Base-by-base conservation (phyloP, 2,888 invertebrate genomes). In the Cryptocephalus primarius region DNA sequence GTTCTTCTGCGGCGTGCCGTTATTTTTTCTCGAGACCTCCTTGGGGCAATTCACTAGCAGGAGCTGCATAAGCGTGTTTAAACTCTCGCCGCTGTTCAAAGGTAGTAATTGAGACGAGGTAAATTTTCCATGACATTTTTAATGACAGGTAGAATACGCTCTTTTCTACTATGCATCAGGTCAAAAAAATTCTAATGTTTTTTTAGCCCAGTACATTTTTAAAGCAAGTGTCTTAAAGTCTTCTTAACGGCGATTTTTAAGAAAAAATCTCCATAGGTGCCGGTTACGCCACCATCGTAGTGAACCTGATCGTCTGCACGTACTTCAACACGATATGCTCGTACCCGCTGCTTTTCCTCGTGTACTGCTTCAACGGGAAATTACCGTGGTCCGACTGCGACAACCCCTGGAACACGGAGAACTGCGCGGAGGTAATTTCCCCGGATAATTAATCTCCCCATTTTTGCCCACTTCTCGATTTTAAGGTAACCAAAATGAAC, bases 291-390 rank as follows among this genome's bases (percentile, higher is more conserved):
- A 83, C 85, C 32, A 75, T 88, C 3, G 69, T 91, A 44, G 78
- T 90, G 54, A 91, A 92, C 55, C 71, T 86, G 46, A 83, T 91
- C 69, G 81, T 86, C 46, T 83, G 85, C 45, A 79, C 79, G 53
- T 93, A 90, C 69, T 93, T 90, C 70, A 85, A 89, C 47, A 82
- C 89, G 1, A 82, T 93, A 40, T 80, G 91, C 64, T 78, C 90
- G 0, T 92, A 91, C 76, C 89, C 91, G 0, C 64, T 92, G 40
- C 77, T 86, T 55, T 93, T 89, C 71, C 73, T 92, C 33, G 78
- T 78, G 55, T 81, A 83, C 66, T 83, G 85, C 11, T 77, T 87
- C 54, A 73, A 69, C 45, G 66, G 72, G 22, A 75, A 75, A 41
- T 70, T 91, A 40, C 88, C 90, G 8, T 91, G 90, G 90, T 74